phyloP scores from a whole-genome alignment of 2,888 invertebrate genomes.

The Netelia inedita region DNA sequence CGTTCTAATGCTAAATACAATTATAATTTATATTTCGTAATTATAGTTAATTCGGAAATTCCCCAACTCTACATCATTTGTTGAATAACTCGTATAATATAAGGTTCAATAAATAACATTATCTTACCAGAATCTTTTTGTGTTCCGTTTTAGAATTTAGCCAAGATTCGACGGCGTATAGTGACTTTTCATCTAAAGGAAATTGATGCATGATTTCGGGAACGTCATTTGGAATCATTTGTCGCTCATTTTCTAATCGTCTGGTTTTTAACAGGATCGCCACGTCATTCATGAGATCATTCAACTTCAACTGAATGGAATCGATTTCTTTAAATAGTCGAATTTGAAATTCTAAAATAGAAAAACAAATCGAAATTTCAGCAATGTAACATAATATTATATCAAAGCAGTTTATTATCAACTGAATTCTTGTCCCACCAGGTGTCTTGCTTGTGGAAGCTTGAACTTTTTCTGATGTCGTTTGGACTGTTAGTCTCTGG shows the following conservation, averaged over 20 bases:
- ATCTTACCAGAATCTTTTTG: neutral
- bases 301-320: no score
- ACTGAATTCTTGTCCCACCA: constrained; percentile 15
- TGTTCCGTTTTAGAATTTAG: constrained; percentile 11
- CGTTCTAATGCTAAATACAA: constrained; percentile 10
- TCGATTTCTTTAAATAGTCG: neutral
- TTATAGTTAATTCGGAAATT: constrained; percentile 10
- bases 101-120: constrained; percentile 5
- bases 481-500: neutral
- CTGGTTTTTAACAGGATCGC: neutral
- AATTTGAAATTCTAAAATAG: no score
- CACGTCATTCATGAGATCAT: no score
- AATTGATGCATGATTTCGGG: neutral
- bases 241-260: neutral
- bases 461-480: neutral
- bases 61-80: constrained; percentile 2
- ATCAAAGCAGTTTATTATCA: constrained; percentile 10
- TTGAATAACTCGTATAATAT: constrained; percentile 9
- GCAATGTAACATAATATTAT: constrained; percentile 9
- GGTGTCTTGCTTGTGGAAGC: constrained; percentile 4
- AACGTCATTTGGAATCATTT: neutral
- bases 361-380: neutral
- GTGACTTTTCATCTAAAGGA: constrained; percentile 6
- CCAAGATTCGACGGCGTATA: constrained; percentile 15
- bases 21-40: constrained; percentile 11